Base-by-base conservation (phyloP, 2,888 invertebrate genomes). In the Gnatocerus cornutus region DNA sequence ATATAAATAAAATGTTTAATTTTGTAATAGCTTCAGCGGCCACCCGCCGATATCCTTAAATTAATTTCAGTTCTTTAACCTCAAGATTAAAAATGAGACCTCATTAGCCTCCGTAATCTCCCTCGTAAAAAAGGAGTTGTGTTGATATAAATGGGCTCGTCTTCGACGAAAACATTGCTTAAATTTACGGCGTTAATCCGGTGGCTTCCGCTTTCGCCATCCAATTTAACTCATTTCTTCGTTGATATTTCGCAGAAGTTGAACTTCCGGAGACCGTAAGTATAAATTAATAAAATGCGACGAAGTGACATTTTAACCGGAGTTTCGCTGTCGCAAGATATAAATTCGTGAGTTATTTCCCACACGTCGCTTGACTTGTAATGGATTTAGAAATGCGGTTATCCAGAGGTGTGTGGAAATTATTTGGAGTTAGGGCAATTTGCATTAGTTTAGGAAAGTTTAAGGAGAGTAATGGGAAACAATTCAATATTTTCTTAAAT, bases 11-110 rank as follows among this genome's bases (percentile, higher is more conserved):
- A 43, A 27, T 29, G 50, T 27, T 50, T 29, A 50, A 50, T 50
- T 50, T 27, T 50, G 50, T 43, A 43, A 43, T 43, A 12, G 43
- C 43, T 43, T 10, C 12, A 5, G 46, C 21, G 9, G 46, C 14
- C 4, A n/a, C 8, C 21, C 46, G 46, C 12, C 46, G 46, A 46
- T 46, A 46, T n/a, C 10, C 50, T 27, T 10, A 50, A 50, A 14
- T 53, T 33, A 33, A 27, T 29, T 58, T 27, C 41, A 29, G 58
- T 43, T 58, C 30, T 8, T 58, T 58, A 45, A 58, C 58, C 45
- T 58, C 43, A 5, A 27, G 9, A 45, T 58, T 58, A 45, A 58
- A 58, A 58, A 45, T 58, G 43, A 45, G 13, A 29, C 9, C 30
- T 53, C 13, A 53, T 53, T 30, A 53, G 37, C 53, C 37, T 53